A percentile compares a stretch with the other conserved stretches of the same genome.
These are phyloP conservation scores for Psittacus erithacus DNA, from an alignment of 2,113 vertebrate species.

Conservation along the genomic window DNA sequence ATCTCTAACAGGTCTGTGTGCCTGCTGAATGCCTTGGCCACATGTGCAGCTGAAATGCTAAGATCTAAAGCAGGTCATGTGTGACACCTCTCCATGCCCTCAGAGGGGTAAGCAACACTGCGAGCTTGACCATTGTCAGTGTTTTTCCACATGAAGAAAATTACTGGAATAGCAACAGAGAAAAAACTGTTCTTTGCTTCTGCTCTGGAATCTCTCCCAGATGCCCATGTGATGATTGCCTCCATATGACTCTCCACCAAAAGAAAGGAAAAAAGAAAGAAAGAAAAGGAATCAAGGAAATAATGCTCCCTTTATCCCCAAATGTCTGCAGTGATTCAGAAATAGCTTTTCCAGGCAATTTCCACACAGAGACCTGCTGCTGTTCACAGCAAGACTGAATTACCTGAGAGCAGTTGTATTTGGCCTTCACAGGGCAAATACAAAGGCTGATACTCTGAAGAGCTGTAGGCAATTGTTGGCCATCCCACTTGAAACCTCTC, in stretches of 20 bases:
- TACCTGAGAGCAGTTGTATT: neutral
- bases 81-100: neutral
- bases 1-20: neutral
- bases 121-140: accelerated
- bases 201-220: constrained; percentile 13
- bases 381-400: neutral
- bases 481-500: neutral
- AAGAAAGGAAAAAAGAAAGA: neutral
- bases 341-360: neutral
- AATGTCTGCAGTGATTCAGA: neutral
- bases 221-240: neutral
- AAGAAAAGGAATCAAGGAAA: neutral
- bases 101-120: neutral
- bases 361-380: accelerated
- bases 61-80: neutral
- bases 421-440: neutral
- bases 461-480: accelerated
- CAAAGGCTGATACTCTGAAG: neutral
- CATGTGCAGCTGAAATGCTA: neutral
- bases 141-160: neutral
- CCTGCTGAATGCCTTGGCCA: neutral
- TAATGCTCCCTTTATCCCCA: neutral
- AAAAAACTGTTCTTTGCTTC: neutral
- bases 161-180: neutral
- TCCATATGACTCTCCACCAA: neutral